These are phyloP conservation scores for Blastobasis adustella DNA, from an alignment of 2,888 invertebrate species.

Conservation along the genomic window DNA sequence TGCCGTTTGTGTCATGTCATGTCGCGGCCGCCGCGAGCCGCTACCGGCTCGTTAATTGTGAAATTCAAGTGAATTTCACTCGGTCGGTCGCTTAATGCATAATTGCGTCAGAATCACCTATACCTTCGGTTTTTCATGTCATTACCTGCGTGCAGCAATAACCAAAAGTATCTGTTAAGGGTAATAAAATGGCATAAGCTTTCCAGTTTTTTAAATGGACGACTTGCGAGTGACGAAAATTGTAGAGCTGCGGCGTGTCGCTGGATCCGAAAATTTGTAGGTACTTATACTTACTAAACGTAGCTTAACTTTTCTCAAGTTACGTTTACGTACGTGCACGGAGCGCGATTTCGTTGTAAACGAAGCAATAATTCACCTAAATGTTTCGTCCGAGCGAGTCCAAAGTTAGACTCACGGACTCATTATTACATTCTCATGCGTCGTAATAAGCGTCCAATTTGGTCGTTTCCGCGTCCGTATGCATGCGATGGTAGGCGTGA, in stretches of 20 bases:
- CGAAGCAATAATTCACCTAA: not conserved
- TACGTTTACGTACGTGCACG: too few species aligned
- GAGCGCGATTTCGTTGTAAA: too few species aligned
- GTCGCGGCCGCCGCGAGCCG: not conserved
- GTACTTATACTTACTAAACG: too few species aligned
- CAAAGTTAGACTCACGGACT: not conserved
- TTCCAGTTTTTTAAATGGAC: too few species aligned
- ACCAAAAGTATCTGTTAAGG: conserved; percentile 2
- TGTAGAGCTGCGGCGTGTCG: too few species aligned
- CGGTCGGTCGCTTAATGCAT: conserved; percentile 6
- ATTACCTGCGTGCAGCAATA: conserved; percentile 3
- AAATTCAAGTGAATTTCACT: conserved; percentile 9
- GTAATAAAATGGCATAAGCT: not conserved
- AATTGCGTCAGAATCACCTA: conserved; percentile 6
- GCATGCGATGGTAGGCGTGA: conserved; percentile 2
- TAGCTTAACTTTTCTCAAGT: too few species aligned
- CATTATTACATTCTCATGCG: too few species aligned
- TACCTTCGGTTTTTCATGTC: conserved; percentile 9
- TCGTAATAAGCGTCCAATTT: too few species aligned
- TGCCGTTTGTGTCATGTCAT: conserved; percentile 3
- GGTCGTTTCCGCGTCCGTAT: too few species aligned
- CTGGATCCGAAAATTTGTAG: too few species aligned
- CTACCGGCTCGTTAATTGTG: conserved; percentile 2
- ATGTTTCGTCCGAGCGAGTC: conserved; percentile 1
- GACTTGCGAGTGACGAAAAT: too few species aligned